Evolutionary conservation across 1,140 invertebrate species (phyloP), one percentile per base, ranked within the genome.

Genomic region (Scaptomyza montana): DNA sequence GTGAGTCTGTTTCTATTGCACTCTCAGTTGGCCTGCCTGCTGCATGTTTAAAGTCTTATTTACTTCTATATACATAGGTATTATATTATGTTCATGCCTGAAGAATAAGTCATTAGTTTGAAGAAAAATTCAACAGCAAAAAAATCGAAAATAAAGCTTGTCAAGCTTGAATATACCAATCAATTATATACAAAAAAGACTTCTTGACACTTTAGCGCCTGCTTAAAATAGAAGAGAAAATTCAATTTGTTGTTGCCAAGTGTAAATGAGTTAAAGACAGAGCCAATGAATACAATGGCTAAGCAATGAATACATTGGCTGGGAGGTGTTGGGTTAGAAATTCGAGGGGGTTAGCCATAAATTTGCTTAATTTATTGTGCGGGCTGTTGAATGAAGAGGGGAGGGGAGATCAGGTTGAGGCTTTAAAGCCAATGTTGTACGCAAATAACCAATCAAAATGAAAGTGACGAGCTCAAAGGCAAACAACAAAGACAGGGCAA

Each of bases 301-400:
- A 9, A 68, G 53, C 64, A 67, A 63, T 66, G 67, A 73, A 71
- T 57, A 53, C 50, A 56, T 6, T 33, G 30, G 30, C 30, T 33
- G 5, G 30, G 30, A 6, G 5, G 30, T 5, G 5, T 33, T 33
- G 30, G 30, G 30, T 33, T 33, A 16, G 10, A 39, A 57, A 50
- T 66, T 59, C n/a, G 12, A 13, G 30, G 49, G 10, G 49, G 63
- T 45, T 30, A 50, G 61, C 63, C 76, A 87, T 87, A 87, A 87
- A 87, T 87, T 87, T 78, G 84, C 71, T 82, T 89, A 89, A 87
- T 87, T 87, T 87, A 87, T 89, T 89, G 84, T 87, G 84, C 82
- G 76, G 79, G 78, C 33, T 9, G 33, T 36, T 7, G 6, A 1
- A 36, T 9, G 33, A 9, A 9, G 33, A 36, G 33, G 8, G 33